Conservation (phyloP, 1,140 invertebrate genomes). For the Antheraea pernyi region DNA sequence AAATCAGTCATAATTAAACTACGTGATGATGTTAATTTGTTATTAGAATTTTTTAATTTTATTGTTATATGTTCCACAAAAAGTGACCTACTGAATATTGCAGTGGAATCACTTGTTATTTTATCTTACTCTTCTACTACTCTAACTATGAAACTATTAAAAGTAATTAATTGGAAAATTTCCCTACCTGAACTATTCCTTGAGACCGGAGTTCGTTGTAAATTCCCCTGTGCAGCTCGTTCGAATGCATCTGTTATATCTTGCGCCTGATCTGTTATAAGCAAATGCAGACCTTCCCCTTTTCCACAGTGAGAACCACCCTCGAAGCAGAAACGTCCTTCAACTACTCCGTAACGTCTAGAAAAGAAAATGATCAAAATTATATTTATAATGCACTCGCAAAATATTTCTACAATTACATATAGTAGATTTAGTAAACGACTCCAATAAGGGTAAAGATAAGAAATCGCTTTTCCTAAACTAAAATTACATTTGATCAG, state of each 20-base stretch:
- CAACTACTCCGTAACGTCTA: conserved; percentile 91
- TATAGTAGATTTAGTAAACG: no score
- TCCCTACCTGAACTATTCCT: conserved; percentile 39
- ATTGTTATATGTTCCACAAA: no score
- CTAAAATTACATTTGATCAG: no score
- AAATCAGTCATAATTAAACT: no score
- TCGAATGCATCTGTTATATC: conserved; percentile 88
- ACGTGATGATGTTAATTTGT: no score
- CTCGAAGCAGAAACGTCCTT: conserved; percentile 94
- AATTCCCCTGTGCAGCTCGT: conserved; percentile 86
- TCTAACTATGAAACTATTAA: not conserved
- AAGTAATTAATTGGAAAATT: not conserved
- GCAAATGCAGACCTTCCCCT: conserved; percentile 89
- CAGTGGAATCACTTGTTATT: not conserved
- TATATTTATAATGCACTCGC: no score
- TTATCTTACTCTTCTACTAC: not conserved
- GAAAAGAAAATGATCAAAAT: conserved; percentile 3
- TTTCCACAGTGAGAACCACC: conserved; percentile 93
- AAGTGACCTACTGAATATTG: no score
- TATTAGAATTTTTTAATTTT: no score
- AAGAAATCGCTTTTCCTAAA: no score
- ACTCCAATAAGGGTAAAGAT: no score
- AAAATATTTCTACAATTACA: no score
- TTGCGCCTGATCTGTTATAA: conserved; percentile 89
- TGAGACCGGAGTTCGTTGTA: conserved; percentile 73